These are phyloP conservation scores for Lochmaea crataegi DNA, from an alignment of 2,888 invertebrate genomes.

Conservation along the genomic window DNA sequence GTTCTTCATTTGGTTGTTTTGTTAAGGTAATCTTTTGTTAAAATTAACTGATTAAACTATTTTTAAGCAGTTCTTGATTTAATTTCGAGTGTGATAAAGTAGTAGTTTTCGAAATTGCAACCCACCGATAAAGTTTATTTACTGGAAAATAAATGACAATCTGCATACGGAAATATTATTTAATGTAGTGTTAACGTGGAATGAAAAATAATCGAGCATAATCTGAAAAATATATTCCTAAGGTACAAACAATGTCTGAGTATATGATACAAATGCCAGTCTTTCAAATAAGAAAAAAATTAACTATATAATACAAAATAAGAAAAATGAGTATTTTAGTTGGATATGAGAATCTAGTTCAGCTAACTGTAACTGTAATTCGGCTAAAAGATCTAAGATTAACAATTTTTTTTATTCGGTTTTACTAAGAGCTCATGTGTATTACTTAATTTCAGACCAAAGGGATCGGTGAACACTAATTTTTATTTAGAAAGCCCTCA, in stretches of 20 bases:
- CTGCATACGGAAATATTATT: background rate
- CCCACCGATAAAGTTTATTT: too few species aligned
- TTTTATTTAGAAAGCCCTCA: slow-evolving; percentile 15
- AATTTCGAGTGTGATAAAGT: too few species aligned
- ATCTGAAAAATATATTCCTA: slow-evolving; percentile 5
- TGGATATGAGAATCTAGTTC: slow-evolving; percentile 19
- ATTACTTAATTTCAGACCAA: slow-evolving; percentile 23
- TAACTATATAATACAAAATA: slow-evolving; percentile 10
- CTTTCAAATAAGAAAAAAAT: slow-evolving; percentile 23
- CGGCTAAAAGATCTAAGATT: slow-evolving; percentile 20
- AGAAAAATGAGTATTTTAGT: slow-evolving; percentile 27
- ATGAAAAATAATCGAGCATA: slow-evolving; percentile 9
- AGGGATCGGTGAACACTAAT: slow-evolving; percentile 12
- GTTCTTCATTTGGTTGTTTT: too few species aligned
- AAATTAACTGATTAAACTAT: too few species aligned
- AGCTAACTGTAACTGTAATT: slow-evolving; percentile 24
- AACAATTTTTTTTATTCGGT: background rate
- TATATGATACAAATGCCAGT: slow-evolving; percentile 20
- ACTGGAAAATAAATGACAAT: too few species aligned
- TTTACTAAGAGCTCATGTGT: background rate
- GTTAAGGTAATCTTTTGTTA: too few species aligned
- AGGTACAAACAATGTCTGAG: background rate
- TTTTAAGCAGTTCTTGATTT: too few species aligned
- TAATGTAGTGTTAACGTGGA: background rate
- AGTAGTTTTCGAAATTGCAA: too few species aligned